phyloP scores from a whole-genome alignment of 2,113 vertebrate species.

The Euleptes europaea region DNA sequence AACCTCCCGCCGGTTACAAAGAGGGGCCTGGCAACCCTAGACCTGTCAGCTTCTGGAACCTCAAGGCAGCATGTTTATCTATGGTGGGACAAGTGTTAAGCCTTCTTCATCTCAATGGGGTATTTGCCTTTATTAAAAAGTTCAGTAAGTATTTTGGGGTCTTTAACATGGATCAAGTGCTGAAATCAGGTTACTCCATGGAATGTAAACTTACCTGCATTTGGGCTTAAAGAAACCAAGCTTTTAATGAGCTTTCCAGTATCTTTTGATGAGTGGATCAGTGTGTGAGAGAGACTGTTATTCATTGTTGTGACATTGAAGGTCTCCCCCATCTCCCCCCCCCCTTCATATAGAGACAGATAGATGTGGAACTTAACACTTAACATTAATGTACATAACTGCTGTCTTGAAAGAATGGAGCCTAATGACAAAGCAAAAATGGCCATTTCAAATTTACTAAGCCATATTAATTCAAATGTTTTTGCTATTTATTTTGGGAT shows the following conservation, averaged over 20 bases:
- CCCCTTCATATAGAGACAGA: no score
- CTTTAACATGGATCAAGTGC: conserved; percentile 11
- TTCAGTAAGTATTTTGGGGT: conserved; percentile 8
- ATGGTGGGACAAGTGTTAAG: not conserved
- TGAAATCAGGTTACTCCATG: not conserved
- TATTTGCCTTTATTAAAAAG: not conserved
- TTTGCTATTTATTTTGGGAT: not conserved
- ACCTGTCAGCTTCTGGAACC: not conserved
- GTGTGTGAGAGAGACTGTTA: no score
- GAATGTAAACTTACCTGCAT: not conserved
- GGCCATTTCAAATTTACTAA: not conserved
- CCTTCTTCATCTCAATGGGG: not conserved
- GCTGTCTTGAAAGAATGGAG: not conserved
- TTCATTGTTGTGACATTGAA: no score
- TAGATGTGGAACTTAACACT: no score
- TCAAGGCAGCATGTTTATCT: not conserved
- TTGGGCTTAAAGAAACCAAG: not conserved
- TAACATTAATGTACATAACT: no score
- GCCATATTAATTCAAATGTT: not conserved
- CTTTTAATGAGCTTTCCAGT: not conserved
- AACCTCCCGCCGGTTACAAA: no score
- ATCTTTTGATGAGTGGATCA: not conserved
- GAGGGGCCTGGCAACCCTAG: no score
- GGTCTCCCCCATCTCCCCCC: no score
- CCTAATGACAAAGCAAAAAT: not conserved